Conservation (phyloP, 1,140 invertebrate species). For the Leptinotarsa lineolata region DNA sequence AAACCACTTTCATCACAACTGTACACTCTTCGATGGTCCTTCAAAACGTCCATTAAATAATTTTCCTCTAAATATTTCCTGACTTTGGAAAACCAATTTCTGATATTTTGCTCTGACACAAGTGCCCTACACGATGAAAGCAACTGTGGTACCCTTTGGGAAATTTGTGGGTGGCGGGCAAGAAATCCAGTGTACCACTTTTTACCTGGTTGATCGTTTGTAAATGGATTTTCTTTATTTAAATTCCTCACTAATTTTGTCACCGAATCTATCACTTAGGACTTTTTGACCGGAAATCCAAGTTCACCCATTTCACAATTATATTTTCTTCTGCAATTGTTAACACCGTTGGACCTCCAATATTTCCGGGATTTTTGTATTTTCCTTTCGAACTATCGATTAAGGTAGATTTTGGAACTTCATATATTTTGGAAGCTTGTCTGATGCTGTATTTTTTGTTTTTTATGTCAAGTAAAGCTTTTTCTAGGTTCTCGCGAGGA, state of each 20-base stretch:
- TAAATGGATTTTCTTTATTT: neutral
- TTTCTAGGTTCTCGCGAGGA: too few relatives aligned
- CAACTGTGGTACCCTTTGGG: neutral
- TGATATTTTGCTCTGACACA: neutral
- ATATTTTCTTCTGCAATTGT: too few relatives aligned
- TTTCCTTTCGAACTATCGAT: neutral
- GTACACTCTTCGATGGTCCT: conserved; percentile 50
- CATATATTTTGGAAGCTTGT: too few relatives aligned
- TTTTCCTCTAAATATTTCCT: conserved; percentile 28
- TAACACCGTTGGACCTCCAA: conserved; percentile 1
- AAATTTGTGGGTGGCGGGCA: too few relatives aligned
- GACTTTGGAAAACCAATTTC: neutral
- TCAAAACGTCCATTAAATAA: conserved; percentile 40
- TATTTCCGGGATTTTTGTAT: conserved; percentile 5
- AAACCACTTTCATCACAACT: conserved; percentile 55
- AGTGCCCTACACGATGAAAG: neutral
- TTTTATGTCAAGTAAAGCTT: too few relatives aligned
- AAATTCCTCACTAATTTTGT: conserved; percentile 2
- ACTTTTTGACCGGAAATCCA: conserved; percentile 4
- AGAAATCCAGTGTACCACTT: neutral
- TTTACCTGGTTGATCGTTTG: neutral
- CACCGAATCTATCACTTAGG: neutral
- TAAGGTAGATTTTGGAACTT: too few relatives aligned
- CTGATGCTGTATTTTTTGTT: too few relatives aligned
- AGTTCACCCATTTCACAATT: neutral